Conservation (phyloP, 2,797 vertebrate genomes). For the Selene dorsalis region DNA sequence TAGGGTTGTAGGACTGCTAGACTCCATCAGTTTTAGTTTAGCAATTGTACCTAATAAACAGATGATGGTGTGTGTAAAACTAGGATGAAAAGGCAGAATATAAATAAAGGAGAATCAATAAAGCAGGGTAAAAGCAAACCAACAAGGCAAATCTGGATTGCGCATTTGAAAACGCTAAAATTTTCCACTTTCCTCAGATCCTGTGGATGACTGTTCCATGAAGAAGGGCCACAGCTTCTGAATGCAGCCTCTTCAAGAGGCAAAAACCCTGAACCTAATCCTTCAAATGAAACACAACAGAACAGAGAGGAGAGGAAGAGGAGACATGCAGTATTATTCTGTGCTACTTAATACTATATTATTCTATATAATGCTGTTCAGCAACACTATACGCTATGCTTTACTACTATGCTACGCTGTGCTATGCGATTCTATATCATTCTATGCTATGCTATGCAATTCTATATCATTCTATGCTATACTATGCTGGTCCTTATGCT, state of each 20-base stretch:
- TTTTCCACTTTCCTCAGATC: slow-evolving; percentile 39
- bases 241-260: slow-evolving; percentile 22
- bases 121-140: neutral
- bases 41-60: neutral
- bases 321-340: neutral
- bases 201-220: slow-evolving; percentile 23
- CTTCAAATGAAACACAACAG: slow-evolving; percentile 4
- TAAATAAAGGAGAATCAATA: neutral
- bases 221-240: slow-evolving; percentile 7
- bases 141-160: neutral
- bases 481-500: too few species aligned
- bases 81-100: neutral
- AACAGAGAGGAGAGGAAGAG: neutral
- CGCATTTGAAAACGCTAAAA: slow-evolving; percentile 28
- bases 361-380: neutral
- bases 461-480: neutral
- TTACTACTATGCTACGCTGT: too few species aligned
- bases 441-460: neutral
- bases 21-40: neutral
- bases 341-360: neutral
- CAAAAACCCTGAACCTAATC: neutral
- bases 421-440: too few species aligned
- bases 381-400: neutral
- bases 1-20: neutral
- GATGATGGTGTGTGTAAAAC: neutral